These are phyloP conservation scores for Leptonema lineaticorne DNA, from an alignment of 1,140 invertebrate genomes.

Conservation along the genomic window DNA sequence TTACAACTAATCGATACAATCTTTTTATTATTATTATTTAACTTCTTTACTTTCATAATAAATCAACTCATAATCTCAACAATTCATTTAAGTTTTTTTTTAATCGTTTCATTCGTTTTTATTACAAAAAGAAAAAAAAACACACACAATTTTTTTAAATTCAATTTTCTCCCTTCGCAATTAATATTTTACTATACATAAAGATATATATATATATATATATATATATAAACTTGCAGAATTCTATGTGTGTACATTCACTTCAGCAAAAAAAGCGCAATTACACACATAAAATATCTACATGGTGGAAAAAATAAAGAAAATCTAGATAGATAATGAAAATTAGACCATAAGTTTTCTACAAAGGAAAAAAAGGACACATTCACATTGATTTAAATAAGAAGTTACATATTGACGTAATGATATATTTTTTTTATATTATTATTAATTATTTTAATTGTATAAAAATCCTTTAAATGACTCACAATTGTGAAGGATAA, in stretches of 20 bases:
- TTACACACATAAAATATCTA: too few species aligned
- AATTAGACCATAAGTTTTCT: too few species aligned
- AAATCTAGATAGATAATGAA: too few species aligned
- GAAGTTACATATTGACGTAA: constrained; percentile 11
- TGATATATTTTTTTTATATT: constrained; percentile 7
- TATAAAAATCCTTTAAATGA: constrained; percentile 8
- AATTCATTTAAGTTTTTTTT: constrained; percentile 12
- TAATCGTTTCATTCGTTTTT: too few species aligned
- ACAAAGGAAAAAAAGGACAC: constrained; percentile 3
- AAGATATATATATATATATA: too few species aligned
- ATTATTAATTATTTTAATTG: constrained; percentile 1
- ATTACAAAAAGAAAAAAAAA: too few species aligned
- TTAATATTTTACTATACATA: too few species aligned
- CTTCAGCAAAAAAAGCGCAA: neutral
- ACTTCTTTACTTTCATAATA: too few species aligned
- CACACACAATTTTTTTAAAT: neutral
- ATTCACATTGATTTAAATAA: constrained; percentile 2
- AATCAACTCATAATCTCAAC: constrained; percentile 28
- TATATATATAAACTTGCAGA: neutral
- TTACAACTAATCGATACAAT: constrained; percentile 23
- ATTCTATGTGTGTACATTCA: neutral
- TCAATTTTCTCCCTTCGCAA: too few species aligned
- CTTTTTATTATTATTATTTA: too few species aligned
- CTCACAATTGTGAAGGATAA: neutral
- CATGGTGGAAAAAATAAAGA: too few species aligned